Conservation (phyloP, 2,888 invertebrate genomes). For the Patella caerulea region DNA sequence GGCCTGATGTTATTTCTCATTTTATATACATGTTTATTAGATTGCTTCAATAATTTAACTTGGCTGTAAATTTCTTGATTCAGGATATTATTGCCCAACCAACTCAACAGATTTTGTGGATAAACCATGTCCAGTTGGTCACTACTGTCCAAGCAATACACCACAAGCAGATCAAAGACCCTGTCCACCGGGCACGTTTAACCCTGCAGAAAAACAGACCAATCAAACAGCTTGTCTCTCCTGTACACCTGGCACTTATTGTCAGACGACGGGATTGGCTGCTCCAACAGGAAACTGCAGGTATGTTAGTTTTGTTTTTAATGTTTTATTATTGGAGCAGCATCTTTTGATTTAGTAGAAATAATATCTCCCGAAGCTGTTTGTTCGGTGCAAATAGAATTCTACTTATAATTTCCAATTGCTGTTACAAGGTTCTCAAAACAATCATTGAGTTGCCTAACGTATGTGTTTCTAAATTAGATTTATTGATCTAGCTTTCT, state of each 20-base stretch:
- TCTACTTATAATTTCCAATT: too few relatives aligned
- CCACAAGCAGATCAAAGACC: conserved; percentile 47
- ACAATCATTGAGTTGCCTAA: too few relatives aligned
- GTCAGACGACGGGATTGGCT: conserved; percentile 52
- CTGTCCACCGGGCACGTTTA: conserved; percentile 60
- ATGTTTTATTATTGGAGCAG: too few relatives aligned
- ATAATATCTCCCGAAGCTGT: too few relatives aligned
- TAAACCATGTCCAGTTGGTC: conserved; percentile 63
- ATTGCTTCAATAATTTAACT: not conserved
- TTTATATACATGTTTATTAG: too few relatives aligned
- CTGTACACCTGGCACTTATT: conserved; percentile 59
- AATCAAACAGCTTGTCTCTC: conserved; percentile 49
- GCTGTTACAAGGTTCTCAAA: too few relatives aligned
- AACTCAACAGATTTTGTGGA: conserved; percentile 61
- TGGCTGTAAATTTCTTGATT: not conserved
- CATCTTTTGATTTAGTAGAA: too few relatives aligned
- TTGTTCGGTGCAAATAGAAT: too few relatives aligned
- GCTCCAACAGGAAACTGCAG: conserved; percentile 61
- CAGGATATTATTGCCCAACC: conserved; percentile 65
- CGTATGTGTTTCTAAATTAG: too few relatives aligned
- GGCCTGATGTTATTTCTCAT: too few relatives aligned
- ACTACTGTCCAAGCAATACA: conserved; percentile 66
- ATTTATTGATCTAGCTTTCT: too few relatives aligned
- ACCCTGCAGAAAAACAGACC: conserved; percentile 45
- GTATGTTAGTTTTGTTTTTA: conserved; percentile 34